Conservation (phyloP, 2,797 vertebrate genomes). For the Ptychadena robeensis region DNA sequence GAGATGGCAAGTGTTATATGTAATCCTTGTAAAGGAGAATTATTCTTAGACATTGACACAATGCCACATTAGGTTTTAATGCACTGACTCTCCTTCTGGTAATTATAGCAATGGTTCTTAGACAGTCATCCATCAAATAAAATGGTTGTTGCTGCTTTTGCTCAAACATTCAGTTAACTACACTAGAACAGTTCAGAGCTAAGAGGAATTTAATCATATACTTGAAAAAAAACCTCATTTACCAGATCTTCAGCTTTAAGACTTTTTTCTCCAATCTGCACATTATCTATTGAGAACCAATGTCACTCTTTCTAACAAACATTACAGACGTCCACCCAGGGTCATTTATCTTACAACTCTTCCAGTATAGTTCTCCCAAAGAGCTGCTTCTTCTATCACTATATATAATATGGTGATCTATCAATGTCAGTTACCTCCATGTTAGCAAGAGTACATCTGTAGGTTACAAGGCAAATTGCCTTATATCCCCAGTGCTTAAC, state of each 20-base stretch:
- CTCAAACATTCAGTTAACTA: neutral
- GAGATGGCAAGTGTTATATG: neutral
- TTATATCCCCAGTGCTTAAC: conserved; percentile 53
- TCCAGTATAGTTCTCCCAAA: conserved; percentile 61
- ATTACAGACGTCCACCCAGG: conserved; percentile 33
- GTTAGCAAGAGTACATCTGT: conserved; percentile 58
- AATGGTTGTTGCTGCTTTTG: conserved; percentile 8
- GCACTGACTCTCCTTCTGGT: neutral
- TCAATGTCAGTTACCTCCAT: conserved; percentile 64
- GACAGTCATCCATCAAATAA: conserved; percentile 31
- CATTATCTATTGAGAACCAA: conserved; percentile 31
- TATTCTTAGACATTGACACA: neutral
- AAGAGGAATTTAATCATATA: conserved; percentile 5
- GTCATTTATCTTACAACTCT: conserved; percentile 64
- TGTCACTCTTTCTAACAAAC: conserved; percentile 57
- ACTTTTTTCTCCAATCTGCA: conserved; percentile 23
- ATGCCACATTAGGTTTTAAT: conserved; percentile 10
- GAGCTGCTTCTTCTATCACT: conserved; percentile 65
- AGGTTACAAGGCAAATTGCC: conserved; percentile 36
- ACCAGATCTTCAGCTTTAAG: conserved; percentile 8
- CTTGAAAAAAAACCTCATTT: conserved; percentile 10
- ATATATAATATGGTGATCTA: conserved; percentile 65
- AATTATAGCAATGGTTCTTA: conserved; percentile 7
- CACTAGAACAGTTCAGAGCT: conserved; percentile 5
- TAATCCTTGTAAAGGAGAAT: conserved; percentile 6